Base-by-base conservation (phyloP, 2,797 vertebrate genomes). In the Sebastes variabilis region DNA sequence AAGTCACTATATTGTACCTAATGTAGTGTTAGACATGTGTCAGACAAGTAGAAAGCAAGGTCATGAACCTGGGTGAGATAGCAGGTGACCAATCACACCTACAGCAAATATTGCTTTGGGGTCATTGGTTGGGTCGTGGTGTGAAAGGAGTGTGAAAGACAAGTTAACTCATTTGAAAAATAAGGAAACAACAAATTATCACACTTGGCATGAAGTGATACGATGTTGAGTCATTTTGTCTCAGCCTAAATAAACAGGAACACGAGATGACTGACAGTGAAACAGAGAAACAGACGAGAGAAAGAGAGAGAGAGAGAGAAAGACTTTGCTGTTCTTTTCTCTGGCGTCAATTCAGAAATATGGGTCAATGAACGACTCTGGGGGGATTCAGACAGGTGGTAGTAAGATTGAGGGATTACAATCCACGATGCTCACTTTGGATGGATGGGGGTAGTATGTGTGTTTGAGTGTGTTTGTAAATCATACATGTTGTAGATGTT, bases 281-380 rank as follows among this genome's bases (percentile, higher is more conserved):
- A 67, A n/a, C 30, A 68, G 38, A 5, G 36, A 34, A 76, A 62
- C 18, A 18, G 68, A 74, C 70, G 38, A 67, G 25, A 68, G 54
- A 55, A 3, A 8, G 16, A 38, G 36, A 38, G 36, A 38, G 64
- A 22, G n/a, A 7, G 59, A 22, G n/a, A 7, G 6, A 32, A 38
- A n/a, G 36, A 58, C 34, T 54, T 36, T 52, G 34, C 59, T 72
- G 27, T 80, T 65, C 55, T 66, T 16, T n/a, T 75, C 16, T 62
- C 59, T 49, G 29, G 66, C 25, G 7, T 56, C 67, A 75, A 3
- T 58, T 6, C 32, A 29, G 56, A 75, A 75, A 90, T 78, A 42
- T 75, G 61, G 75, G 70, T 68, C 82, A 90, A 6, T 46, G 69
- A 60, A 49, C 18, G 58, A 77, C 20, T 81, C 22, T 56, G 7